Percentiles rank a stretch among this genome's conserved stretches.
These are phyloP conservation scores for Megastigmus dorsalis DNA, from an alignment of 2,888 invertebrate species.

Conservation along the genomic window DNA sequence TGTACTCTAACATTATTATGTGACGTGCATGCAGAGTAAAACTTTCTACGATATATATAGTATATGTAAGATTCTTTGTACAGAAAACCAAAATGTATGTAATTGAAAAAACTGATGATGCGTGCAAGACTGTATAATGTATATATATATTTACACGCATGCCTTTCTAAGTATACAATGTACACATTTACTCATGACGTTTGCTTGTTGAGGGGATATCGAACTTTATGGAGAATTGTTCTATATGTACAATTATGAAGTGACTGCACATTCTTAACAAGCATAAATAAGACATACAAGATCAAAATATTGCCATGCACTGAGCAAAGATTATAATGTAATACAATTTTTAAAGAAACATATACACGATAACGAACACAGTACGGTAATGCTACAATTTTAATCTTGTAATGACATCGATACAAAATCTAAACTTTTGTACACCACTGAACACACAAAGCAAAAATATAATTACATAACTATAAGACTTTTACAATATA, in stretches of 20 bases:
- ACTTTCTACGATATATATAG: too few species aligned
- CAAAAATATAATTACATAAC: too few species aligned
- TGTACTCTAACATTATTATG: too few species aligned
- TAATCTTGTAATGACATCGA: not conserved
- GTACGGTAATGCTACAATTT: not conserved
- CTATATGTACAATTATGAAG: too few species aligned
- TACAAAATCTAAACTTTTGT: too few species aligned
- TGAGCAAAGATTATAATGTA: not conserved
- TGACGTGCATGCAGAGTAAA: constrained; percentile 27
- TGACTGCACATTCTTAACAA: too few species aligned
- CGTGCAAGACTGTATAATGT: not conserved
- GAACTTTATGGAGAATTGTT: constrained; percentile 26
- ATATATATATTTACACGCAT: constrained; percentile 35
- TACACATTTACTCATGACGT: constrained; percentile 27
- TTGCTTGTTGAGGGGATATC: constrained; percentile 20
- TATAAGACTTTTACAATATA: too few species aligned
- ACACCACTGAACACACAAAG: too few species aligned
- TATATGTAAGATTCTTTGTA: constrained; percentile 27
- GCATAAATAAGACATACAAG: too few species aligned
- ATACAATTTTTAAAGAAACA: not conserved
- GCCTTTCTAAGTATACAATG: constrained; percentile 25
- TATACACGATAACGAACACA: not conserved
- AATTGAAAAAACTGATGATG: constrained; percentile 9
- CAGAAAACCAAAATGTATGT: constrained; percentile 7
- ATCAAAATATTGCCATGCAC: not conserved